Evolutionary conservation across 2,888 invertebrate species (phyloP).

Genomic region (Argyra leucocephala): DNA sequence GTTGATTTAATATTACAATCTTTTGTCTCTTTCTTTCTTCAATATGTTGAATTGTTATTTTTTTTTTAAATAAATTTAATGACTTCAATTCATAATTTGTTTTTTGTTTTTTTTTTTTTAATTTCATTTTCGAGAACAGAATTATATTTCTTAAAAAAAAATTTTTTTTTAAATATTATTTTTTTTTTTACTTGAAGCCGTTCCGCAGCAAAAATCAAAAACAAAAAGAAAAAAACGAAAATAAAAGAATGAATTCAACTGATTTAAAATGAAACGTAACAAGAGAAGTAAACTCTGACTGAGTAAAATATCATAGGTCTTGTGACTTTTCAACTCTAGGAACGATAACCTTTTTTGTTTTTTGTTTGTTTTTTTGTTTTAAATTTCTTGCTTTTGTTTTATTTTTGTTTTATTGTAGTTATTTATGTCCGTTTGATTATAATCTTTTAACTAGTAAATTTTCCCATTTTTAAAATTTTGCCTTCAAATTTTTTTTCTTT

Average conservation of each 20-base stretch:
- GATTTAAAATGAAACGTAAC: not conserved
- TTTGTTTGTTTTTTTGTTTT: not conserved
- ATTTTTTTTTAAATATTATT: too few relatives aligned
- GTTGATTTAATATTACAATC: too few relatives aligned
- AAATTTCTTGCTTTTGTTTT: too few relatives aligned
- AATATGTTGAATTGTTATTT: too few relatives aligned
- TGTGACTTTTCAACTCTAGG: not conserved
- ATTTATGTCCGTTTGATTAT: not conserved
- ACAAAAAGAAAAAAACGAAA: not conserved
- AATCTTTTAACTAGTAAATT: not conserved
- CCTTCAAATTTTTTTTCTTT: too few relatives aligned
- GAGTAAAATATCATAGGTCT: slow-evolving; percentile 6
- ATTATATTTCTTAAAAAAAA: too few relatives aligned
- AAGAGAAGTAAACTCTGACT: slow-evolving; percentile 2
- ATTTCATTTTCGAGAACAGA: too few relatives aligned
- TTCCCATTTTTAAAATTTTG: too few relatives aligned
- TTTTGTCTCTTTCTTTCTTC: too few relatives aligned
- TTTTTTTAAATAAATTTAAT: too few relatives aligned
- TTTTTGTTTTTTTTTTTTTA: too few relatives aligned
- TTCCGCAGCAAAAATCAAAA: not conserved
- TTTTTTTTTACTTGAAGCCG: not conserved
- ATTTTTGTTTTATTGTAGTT: not conserved
- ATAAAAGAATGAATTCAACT: not conserved
- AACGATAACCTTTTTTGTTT: not conserved
- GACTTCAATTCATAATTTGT: too few relatives aligned